A percentile compares a stretch with the other conserved stretches of the same genome.
phyloP scores from a whole-genome alignment of 2,797 vertebrate species.

The Lerista edwardsae region DNA sequence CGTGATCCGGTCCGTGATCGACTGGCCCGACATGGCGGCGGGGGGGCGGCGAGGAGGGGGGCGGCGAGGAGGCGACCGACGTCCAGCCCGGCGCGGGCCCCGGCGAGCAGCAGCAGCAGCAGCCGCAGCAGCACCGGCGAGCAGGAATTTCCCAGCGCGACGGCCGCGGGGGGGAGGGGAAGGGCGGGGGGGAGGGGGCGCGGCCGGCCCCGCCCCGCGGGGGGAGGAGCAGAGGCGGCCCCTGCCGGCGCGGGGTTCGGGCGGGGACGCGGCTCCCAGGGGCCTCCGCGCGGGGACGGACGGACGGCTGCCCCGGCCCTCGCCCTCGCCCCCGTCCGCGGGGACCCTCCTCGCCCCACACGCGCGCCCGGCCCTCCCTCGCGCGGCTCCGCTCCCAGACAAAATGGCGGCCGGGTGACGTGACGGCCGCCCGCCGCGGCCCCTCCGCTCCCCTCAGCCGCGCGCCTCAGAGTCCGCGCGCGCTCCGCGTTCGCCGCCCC shows the following conservation, averaged over 20 bases:
- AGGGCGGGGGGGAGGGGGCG: background rate
- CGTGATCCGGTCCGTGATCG: conserved; percentile 91
- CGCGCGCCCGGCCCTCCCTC: background rate
- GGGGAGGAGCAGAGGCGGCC: background rate
- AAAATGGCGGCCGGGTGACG: conserved; percentile 68
- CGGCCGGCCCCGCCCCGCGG: background rate
- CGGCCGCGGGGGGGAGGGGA: background rate
- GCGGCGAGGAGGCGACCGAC: too few relatives aligned
- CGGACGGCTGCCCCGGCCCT: background rate
- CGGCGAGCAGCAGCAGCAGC: too few relatives aligned
- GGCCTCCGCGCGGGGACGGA: background rate
- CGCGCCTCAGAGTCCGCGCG: background rate
- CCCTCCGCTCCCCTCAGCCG: background rate
- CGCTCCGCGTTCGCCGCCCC: too few relatives aligned
- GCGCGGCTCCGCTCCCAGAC: conserved; percentile 58
- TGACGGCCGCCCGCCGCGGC: background rate
- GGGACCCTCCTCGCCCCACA: too few relatives aligned
- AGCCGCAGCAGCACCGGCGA: too few relatives aligned
- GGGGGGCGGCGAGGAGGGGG: background rate
- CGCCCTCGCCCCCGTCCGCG: too few relatives aligned
- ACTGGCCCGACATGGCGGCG: conserved; percentile 87
- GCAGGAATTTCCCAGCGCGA: background rate
- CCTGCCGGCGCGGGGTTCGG: background rate
- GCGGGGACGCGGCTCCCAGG: background rate
- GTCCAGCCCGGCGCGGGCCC: too few relatives aligned